A percentile compares a stretch with the other conserved stretches of the same genome.
These are phyloP conservation scores for Rhyzopertha dominica DNA, from an alignment of 1,140 invertebrate species.

Conservation along the genomic window DNA sequence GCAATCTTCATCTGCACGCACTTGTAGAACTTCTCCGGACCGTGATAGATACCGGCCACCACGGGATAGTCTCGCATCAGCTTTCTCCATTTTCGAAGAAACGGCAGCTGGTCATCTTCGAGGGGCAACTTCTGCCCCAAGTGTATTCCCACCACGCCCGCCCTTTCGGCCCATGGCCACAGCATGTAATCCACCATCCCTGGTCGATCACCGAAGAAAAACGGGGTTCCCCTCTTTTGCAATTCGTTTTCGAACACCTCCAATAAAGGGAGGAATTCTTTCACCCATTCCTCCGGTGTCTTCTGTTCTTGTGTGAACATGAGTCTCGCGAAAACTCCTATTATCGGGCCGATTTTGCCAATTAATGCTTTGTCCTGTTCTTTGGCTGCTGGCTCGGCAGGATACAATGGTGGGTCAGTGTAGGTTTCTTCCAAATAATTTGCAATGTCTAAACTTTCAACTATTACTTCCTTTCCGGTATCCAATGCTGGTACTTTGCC, in stretches of 20 bases:
- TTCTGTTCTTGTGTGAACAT: conserved; percentile 26
- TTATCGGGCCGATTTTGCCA: conserved; percentile 54
- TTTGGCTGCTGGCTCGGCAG: conserved; percentile 65
- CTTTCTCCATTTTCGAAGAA: conserved; percentile 55
- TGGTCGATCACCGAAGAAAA: conserved; percentile 63
- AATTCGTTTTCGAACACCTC: conserved; percentile 65
- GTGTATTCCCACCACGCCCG: conserved; percentile 51
- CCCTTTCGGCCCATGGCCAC: conserved; percentile 82
- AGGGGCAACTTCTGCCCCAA: conserved; percentile 54
- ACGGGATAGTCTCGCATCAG: conserved; percentile 63
- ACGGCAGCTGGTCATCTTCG: conserved; percentile 29
- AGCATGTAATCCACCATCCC: conserved; percentile 85
- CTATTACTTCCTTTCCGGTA: conserved; percentile 60
- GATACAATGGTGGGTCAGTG: conserved; percentile 61
- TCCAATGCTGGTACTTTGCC: conserved; percentile 76
- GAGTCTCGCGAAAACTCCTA: conserved; percentile 28
- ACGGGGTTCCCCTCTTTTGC: conserved; percentile 55
- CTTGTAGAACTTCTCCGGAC: conserved; percentile 36
- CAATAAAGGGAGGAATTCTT: conserved; percentile 48
- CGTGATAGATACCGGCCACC: conserved; percentile 29
- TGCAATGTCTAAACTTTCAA: conserved; percentile 75
- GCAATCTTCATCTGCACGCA: conserved; percentile 28
- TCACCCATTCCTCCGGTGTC: conserved; percentile 28
- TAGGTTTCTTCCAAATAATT: conserved; percentile 84
- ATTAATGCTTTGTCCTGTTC: conserved; percentile 74